phyloP scores from a whole-genome alignment of 2,888 invertebrate species.

The Drosophila seclusa region DNA sequence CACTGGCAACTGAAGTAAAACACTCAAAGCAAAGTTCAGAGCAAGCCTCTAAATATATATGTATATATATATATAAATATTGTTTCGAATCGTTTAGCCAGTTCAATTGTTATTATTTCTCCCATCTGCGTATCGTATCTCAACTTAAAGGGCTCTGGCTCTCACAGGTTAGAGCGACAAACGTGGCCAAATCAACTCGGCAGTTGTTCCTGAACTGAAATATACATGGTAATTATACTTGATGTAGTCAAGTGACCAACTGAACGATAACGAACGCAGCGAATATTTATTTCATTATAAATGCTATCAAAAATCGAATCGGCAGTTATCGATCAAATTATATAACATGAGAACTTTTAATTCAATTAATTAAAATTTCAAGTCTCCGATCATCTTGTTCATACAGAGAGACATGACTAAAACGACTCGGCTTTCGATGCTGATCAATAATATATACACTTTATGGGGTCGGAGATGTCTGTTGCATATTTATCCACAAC shows the following conservation, averaged over 20 bases:
- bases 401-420: neutral
- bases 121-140: neutral
- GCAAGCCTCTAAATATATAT: neutral
- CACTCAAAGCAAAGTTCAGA: neutral
- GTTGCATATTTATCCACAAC: neutral
- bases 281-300: neutral
- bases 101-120: neutral
- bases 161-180: neutral
- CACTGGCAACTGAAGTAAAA: constrained; percentile 26
- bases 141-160: neutral
- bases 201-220: neutral
- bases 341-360: neutral
- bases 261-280: neutral
- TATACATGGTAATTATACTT: neutral
- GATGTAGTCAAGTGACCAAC: neutral
- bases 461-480: neutral
- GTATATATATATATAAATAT: neutral
- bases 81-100: neutral
- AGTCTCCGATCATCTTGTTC: neutral
- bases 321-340: neutral
- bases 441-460: neutral
- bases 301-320: neutral
- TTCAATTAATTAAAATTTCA: neutral
- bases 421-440: too few species aligned
- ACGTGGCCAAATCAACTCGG: neutral